Percentiles rank a stretch among this genome's conserved stretches.
Evolutionary conservation across 1,140 invertebrate genomes (phyloP).

Genomic region (Lucilia sericata): DNA sequence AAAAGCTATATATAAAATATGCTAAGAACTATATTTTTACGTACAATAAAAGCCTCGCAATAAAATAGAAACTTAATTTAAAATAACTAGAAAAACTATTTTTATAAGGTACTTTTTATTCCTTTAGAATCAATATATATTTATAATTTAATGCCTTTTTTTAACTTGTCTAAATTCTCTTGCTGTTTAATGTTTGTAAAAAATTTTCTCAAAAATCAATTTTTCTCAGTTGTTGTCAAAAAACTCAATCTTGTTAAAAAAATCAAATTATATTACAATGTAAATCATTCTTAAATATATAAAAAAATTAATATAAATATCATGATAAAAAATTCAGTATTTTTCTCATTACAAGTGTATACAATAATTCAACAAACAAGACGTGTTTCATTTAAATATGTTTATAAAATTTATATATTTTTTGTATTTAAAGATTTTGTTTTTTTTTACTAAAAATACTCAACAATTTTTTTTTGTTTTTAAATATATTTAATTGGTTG

Average conservation of each 20-base stretch:
- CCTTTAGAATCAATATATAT: not conserved
- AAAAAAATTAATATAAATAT: not conserved
- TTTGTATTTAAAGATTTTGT: not conserved
- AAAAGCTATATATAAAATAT: no score
- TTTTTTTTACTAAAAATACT: conserved; percentile 43
- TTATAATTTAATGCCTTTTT: not conserved
- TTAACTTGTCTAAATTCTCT: not conserved
- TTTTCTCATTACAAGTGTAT: not conserved
- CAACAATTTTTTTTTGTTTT: conserved; percentile 32
- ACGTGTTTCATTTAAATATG: conserved; percentile 27
- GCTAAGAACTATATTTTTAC: not conserved
- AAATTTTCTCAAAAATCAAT: not conserved
- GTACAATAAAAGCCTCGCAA: conserved; percentile 42
- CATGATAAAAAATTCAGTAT: not conserved
- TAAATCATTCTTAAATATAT: no score
- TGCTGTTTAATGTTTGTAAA: not conserved
- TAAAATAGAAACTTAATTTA: not conserved
- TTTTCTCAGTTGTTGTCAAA: not conserved
- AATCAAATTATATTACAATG: not conserved
- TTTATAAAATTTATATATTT: conserved; percentile 39
- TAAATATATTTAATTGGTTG: conserved; percentile 33
- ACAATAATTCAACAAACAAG: conserved; percentile 35
- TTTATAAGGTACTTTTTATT: not conserved
- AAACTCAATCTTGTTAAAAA: not conserved
- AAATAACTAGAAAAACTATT: not conserved